Base-by-base conservation (phyloP, 2,888 invertebrate genomes). In the Lepidonotus clava region DNA sequence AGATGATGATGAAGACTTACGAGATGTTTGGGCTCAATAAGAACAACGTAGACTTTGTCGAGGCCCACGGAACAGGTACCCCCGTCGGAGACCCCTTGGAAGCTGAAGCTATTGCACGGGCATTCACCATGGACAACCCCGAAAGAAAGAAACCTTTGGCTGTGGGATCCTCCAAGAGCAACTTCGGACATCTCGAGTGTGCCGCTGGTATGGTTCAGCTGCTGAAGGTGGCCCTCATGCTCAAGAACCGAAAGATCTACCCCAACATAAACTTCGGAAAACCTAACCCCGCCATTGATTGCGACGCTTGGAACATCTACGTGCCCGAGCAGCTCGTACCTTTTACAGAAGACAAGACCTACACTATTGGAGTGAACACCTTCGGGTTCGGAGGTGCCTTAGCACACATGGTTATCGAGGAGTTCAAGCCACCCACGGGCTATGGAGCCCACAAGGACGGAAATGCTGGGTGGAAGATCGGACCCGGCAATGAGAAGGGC, bases 41-140 rank as follows among this genome's bases (percentile, higher is more conserved):
- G 40, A 46, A 71, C 6, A 86, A 86, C 8, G 84, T 89, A 1
- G 85, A 80, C 38, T 92, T 90, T 56, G 92, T 93, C 90, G 93
- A 93, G 84, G 91, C 92, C 4, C 93, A 93, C 87, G 93, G 92
- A 51, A 92, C 93, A 0, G 93, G 93, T 21, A 92, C 93, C 21
- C 89, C 91, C 14, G 89, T 93, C 2, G 93, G 93, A 11, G 93
- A 93, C 86, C 92, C 93, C 6, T 91, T 93, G 8, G 93, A 93
- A 83, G 85, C 88, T 28, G 86, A 76, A 14, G 89, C 87, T 28
- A 53, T 89, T 90, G 80, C 91, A 90, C 71, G 90, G 90, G 18
- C 87, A 6, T 86, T 87, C 67, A 83, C 77, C 14, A 46, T 51
- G 2, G 83, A 56, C 14, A 56, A 83, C 56, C 32, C 38, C n/a